These are phyloP conservation scores for Aphrophora alni DNA, from an alignment of 2,888 invertebrate species.

Conservation along the genomic window DNA sequence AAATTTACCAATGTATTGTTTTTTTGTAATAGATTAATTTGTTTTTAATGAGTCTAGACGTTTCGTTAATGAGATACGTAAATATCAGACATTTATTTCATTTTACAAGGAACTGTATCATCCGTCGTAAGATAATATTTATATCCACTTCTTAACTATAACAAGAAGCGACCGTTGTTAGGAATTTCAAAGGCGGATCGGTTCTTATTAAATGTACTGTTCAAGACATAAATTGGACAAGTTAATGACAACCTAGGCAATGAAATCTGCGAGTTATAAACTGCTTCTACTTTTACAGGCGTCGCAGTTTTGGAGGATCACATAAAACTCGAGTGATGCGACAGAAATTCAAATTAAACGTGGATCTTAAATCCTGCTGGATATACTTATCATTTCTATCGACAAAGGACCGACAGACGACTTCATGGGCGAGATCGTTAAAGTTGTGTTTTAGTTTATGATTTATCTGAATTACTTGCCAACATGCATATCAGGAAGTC, in stretches of 20 bases:
- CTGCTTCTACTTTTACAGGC: background rate
- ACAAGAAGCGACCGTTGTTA: background rate
- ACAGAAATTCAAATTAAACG: constrained; percentile 2
- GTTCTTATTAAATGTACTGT: background rate
- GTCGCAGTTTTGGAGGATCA: background rate
- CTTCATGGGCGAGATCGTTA: background rate
- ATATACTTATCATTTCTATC: background rate
- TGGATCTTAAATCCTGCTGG: background rate
- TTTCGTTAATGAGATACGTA: too few species aligned
- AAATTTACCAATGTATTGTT: too few species aligned
- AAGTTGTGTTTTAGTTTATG: background rate
- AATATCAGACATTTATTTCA: too few species aligned
- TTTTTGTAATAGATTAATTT: too few species aligned
- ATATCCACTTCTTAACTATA: too few species aligned
- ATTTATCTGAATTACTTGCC: background rate
- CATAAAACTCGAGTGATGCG: background rate
- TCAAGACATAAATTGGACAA: background rate
- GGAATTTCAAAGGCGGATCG: background rate
- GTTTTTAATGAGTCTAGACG: too few species aligned
- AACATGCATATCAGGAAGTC: background rate
- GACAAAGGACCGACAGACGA: background rate
- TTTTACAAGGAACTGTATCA: background rate
- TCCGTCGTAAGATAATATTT: too few species aligned
- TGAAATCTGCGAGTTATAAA: constrained; percentile 2
- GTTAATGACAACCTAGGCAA: background rate